These are phyloP conservation scores for Steinernema khuongi DNA, from an alignment of 1,140 invertebrate species.

Conservation along the genomic window DNA sequence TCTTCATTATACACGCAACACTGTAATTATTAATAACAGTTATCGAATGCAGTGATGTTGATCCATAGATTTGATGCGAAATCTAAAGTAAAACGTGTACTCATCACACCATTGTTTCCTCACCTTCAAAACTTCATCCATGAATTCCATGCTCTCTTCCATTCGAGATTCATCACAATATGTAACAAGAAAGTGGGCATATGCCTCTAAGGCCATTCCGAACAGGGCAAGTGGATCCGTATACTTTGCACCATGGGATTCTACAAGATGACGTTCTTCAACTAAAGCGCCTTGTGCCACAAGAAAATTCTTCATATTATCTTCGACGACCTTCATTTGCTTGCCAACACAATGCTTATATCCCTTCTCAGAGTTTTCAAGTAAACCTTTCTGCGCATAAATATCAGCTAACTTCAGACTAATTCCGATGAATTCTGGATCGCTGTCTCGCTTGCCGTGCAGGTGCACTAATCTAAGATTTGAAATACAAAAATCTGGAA, in stretches of 20 bases:
- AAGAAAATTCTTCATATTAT: constrained; percentile 44
- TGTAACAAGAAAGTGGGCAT: constrained; percentile 53
- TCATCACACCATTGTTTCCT: neutral
- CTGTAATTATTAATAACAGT: constrained; percentile 54
- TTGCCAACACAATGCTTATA: constrained; percentile 51
- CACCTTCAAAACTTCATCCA: constrained; percentile 57
- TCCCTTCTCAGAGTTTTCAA: constrained; percentile 54
- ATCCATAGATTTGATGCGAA: constrained; percentile 54
- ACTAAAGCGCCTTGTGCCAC: constrained; percentile 47
- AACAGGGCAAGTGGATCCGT: constrained; percentile 56
- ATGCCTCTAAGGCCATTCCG: constrained; percentile 51
- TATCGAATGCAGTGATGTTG: constrained; percentile 41
- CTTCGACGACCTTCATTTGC: constrained; percentile 48
- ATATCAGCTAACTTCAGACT: constrained; percentile 56
- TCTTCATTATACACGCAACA: constrained; percentile 42
- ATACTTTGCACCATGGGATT: constrained; percentile 44
- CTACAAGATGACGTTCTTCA: constrained; percentile 41
- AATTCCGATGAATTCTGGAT: constrained; percentile 56
- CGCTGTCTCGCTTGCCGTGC: constrained; percentile 48
- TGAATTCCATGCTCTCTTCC: constrained; percentile 52
- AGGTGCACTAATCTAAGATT: constrained; percentile 46
- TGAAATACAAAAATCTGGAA: neutral
- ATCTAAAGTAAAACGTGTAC: constrained; percentile 37
- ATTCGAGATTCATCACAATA: constrained; percentile 46
- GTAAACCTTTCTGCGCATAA: constrained; percentile 47